A percentile compares a stretch with the other conserved stretches of the same genome.
These are phyloP conservation scores for Synanthedon andrenaeformis DNA, from an alignment of 2,888 invertebrate genomes.

Conservation along the genomic window DNA sequence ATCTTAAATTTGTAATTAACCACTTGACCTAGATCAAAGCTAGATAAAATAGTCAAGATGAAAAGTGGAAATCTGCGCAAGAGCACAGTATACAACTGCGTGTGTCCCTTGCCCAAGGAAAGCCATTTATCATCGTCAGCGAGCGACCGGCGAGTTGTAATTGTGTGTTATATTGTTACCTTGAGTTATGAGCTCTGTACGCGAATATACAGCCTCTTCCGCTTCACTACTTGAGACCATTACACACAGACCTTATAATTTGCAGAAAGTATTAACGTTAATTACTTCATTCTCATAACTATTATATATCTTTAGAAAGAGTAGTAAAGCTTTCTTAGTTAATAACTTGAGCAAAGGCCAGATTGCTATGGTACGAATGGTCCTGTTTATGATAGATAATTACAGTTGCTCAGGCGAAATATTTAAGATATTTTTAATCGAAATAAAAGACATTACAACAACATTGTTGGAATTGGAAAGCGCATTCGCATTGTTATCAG, in stretches of 20 bases:
- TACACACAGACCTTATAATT: neutral
- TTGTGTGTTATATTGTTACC: slow-evolving; percentile 62
- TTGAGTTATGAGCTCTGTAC: slow-evolving; percentile 50
- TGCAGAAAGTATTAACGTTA: neutral
- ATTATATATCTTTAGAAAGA: too few relatives aligned
- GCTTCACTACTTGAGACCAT: slow-evolving; percentile 16
- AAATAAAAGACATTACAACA: neutral
- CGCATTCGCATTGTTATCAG: neutral
- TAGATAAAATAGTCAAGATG: slow-evolving; percentile 14
- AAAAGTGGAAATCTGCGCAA: slow-evolving; percentile 17
- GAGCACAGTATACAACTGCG: slow-evolving; percentile 25
- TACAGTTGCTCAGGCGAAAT: too few relatives aligned
- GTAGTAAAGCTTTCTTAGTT: too few relatives aligned
- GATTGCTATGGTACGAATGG: too few relatives aligned
- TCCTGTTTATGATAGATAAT: too few relatives aligned
- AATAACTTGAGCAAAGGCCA: too few relatives aligned
- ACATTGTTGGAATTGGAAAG: neutral
- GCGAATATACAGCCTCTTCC: slow-evolving; percentile 44
- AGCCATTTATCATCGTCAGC: slow-evolving; percentile 65
- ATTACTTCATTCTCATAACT: neutral
- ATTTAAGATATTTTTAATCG: too few relatives aligned
- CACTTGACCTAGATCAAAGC: slow-evolving; percentile 17
- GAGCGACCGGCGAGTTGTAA: slow-evolving; percentile 50
- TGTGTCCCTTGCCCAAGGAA: slow-evolving; percentile 51
- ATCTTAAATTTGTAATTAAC: slow-evolving; percentile 7